Evolutionary conservation across 2,888 invertebrate genomes (phyloP).

Genomic region (Hypsopygia costalis): DNA sequence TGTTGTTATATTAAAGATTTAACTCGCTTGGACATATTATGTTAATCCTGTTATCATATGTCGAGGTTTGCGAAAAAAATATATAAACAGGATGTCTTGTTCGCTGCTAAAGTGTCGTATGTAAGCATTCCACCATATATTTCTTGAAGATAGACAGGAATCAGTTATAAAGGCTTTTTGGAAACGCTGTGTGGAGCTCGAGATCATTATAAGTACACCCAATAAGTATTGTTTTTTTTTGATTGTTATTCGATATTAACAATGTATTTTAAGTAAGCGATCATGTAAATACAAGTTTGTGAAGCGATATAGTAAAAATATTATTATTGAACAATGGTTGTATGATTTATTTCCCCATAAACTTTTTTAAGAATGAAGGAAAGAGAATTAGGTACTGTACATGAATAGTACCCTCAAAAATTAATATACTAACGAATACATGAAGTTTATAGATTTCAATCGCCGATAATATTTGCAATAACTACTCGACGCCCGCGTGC

Average conservation of each 20-base stretch:
- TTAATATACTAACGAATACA: too few species aligned
- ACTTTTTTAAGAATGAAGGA: too few species aligned
- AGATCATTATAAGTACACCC: conserved; percentile 55
- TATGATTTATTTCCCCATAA: too few species aligned
- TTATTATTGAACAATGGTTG: conserved; percentile 52
- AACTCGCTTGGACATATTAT: conserved; percentile 24
- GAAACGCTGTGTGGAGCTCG: conserved; percentile 39
- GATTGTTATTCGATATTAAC: conserved; percentile 64
- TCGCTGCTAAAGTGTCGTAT: conserved; percentile 40
- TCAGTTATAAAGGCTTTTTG: conserved; percentile 38
- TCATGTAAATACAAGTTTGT: conserved; percentile 78
- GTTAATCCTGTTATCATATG: conserved; percentile 21
- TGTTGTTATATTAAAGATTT: conserved; percentile 30
- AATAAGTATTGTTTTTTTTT: conserved; percentile 59
- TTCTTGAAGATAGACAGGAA: conserved; percentile 26
- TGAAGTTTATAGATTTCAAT: too few species aligned
- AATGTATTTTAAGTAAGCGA: conserved; percentile 66
- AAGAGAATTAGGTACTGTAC: too few species aligned
- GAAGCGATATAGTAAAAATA: conserved; percentile 65
- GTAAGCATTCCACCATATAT: conserved; percentile 68
- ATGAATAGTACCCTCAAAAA: too few species aligned
- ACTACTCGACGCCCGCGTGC: too few species aligned
- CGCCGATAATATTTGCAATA: too few species aligned
- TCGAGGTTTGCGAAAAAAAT: conserved; percentile 28
- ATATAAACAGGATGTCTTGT: conserved; percentile 8